Evolutionary conservation across 2,113 vertebrate species (phyloP).

Genomic region (Erinaceus europaeus): DNA sequence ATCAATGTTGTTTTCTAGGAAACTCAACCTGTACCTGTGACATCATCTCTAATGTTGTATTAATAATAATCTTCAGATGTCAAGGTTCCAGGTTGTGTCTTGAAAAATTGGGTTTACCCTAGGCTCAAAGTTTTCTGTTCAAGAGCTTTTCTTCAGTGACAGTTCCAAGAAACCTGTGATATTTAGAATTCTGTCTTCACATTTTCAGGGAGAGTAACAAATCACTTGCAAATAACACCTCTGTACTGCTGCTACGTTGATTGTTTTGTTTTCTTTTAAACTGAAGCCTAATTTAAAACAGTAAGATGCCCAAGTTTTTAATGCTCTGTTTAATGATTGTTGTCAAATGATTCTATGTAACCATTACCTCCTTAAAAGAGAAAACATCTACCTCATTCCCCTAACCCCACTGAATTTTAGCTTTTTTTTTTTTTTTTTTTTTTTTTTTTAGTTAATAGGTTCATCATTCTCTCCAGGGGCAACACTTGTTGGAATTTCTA

Average conservation of each 20-base stretch:
- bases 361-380: not conserved
- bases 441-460: too few species aligned
- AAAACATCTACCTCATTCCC: not conserved
- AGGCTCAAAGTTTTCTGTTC: not conserved
- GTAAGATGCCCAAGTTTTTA: not conserved
- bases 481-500: not conserved
- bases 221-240: not conserved
- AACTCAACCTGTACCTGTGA: not conserved
- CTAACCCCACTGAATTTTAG: not conserved
- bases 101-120: not conserved
- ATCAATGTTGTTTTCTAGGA: not conserved
- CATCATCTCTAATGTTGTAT: not conserved
- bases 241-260: not conserved
- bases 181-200: not conserved
- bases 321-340: not conserved
- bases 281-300: not conserved
- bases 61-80: not conserved
- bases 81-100: not conserved
- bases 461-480: not conserved
- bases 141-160: not conserved
- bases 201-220: not conserved
- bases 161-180: not conserved
- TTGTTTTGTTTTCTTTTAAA: conserved; percentile 37
- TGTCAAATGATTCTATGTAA: conserved; percentile 3
- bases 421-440: not conserved